A percentile compares a stretch with the other conserved stretches of the same genome.
Evolutionary conservation across 2,888 invertebrate genomes (phyloP).

Genomic region (Lamellibrachia columna): DNA sequence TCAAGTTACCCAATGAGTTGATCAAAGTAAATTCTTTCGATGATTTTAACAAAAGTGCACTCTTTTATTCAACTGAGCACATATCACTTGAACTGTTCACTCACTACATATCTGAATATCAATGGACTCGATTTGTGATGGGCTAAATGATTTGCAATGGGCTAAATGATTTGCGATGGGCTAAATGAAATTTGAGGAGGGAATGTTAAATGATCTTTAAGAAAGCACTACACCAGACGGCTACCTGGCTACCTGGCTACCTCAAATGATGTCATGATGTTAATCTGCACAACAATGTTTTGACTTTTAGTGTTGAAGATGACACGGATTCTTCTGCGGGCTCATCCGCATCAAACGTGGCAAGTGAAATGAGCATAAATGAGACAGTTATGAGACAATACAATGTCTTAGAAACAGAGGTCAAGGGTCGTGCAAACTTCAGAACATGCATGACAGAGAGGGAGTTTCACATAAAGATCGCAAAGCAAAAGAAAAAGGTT

Average conservation of each 20-base stretch:
- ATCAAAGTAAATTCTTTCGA: too few species aligned
- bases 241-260: background rate
- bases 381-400: background rate
- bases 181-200: too few species aligned
- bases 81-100: too few species aligned
- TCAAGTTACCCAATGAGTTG: too few species aligned
- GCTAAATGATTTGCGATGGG: too few species aligned
- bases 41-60: too few species aligned
- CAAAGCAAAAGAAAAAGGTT: conserved; percentile 56
- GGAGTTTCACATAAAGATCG: conserved; percentile 54
- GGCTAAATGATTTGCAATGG: too few species aligned
- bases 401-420: background rate
- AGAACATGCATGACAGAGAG: conserved; percentile 43
- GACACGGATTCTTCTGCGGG: background rate
- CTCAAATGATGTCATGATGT: too few species aligned
- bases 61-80: too few species aligned
- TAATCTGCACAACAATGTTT: background rate
- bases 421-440: conserved; percentile 20
- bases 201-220: background rate
- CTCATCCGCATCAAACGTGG: background rate
- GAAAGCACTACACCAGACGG: background rate
- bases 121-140: too few species aligned
- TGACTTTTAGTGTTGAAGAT: background rate
- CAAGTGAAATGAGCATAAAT: background rate
- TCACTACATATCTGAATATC: too few species aligned